Conservation (phyloP, 2,888 invertebrate genomes). For the Stictocephala bisonia region DNA sequence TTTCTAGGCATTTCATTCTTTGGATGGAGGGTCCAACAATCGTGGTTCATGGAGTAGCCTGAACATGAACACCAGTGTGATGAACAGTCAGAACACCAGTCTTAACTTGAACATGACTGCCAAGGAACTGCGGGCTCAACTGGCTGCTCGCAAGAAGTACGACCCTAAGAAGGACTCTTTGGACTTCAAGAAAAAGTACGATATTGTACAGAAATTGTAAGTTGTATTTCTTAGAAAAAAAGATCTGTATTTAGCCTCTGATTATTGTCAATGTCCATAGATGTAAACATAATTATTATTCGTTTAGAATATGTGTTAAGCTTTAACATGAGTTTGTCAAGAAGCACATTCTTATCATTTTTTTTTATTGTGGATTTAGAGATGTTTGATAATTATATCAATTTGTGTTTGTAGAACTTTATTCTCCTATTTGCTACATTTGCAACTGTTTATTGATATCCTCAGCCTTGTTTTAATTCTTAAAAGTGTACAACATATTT, state of each 20-base stretch:
- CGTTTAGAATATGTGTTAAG: too few relatives aligned
- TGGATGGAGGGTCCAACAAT: constrained; percentile 21
- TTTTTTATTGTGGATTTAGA: too few relatives aligned
- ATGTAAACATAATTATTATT: constrained; percentile 11
- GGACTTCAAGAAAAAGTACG: constrained; percentile 93
- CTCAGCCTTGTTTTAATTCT: too few relatives aligned
- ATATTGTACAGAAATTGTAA: constrained; percentile 93
- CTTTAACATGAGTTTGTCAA: too few relatives aligned
- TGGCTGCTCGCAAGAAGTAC: constrained; percentile 87
- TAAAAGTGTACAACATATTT: too few relatives aligned
- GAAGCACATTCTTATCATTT: too few relatives aligned
- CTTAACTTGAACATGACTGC: constrained; percentile 90
- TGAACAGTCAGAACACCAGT: constrained; percentile 54
- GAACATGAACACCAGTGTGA: constrained; percentile 54
- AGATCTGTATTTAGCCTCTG: neutral
- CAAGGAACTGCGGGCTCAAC: constrained; percentile 88
- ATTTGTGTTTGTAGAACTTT: too few relatives aligned
- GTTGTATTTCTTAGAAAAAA: too few relatives aligned
- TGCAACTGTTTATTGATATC: too few relatives aligned
- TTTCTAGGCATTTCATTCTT: constrained; percentile 11
- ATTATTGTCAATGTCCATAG: constrained; percentile 14
- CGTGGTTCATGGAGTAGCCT: constrained; percentile 57
- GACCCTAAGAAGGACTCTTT: constrained; percentile 91
- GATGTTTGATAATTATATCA: too few relatives aligned
- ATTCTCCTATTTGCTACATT: too few relatives aligned